Base-by-base conservation (phyloP, 2,797 vertebrate genomes). In the Amazona ochrocephala region DNA sequence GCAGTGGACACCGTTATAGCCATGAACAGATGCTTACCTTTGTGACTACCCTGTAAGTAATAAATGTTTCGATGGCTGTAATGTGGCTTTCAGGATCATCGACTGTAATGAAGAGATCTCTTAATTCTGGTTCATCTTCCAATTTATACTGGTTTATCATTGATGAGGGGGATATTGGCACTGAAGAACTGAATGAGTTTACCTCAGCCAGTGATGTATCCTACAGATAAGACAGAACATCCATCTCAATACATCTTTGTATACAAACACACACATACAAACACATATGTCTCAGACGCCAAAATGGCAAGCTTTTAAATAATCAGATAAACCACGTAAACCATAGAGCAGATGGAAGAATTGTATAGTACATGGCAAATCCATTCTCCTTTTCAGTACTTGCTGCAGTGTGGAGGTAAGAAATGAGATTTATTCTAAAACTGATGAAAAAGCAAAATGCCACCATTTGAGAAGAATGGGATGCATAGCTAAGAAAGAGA, bases 21-120 rank as follows among this genome's bases (percentile, higher is more conserved):
- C 67, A 17, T 6, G 11, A 62, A 61, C 2, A 70, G 80, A 50
- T 16, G 48, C 97, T 95, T 95, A 99, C 99, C 98, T 98, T 99
- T 79, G 99, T 99, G 79, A 98, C 71, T 42, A 99, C 98, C 94
- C 99, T 98, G 93, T 99, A 99, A 15, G 98, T 98, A 94, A 99
- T 98, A 93, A 99, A 99, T 13, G 99, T 99, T 97, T 99, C 99
- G 24, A 99, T 98, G 91, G 99, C 98, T 18, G 99, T 99, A 89
- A 99, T 97, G 7, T 99, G 98, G 96, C 99, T 99, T 98, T 99
- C 99, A 8, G 99, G 99, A 61, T 99, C 98, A 95, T 99, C 99
- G 0, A 99, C 99, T 4, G 98, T 98, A 97, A 99, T 97, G 95
- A 99, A 99, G 96, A 99, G 94, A 97, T 99, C 99, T 97, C 98